Evolutionary conservation across 2,888 invertebrate genomes (phyloP).

Genomic region (Drosophila meridionalis): DNA sequence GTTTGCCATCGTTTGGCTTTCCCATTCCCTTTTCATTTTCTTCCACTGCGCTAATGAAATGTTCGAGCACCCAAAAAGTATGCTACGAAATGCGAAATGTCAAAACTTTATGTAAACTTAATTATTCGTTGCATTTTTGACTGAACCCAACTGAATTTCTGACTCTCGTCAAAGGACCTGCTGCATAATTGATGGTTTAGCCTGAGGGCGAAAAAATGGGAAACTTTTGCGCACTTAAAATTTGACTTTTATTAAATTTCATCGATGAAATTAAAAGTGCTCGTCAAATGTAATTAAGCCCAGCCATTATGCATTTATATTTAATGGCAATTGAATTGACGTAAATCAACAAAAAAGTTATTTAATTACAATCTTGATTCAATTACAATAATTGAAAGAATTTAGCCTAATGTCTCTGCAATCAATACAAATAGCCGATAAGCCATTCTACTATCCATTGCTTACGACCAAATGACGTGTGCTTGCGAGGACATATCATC

Average conservation of each 20-base stretch:
- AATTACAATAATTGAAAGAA: neutral
- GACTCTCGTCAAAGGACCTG: neutral
- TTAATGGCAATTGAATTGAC: neutral
- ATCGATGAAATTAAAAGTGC: neutral
- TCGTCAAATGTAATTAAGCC: neutral
- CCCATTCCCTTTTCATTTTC: neutral
- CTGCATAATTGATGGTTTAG: constrained; percentile 38
- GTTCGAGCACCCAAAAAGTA: constrained; percentile 35
- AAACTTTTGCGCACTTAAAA: neutral
- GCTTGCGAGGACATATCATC: constrained; percentile 37
- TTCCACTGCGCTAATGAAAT: constrained; percentile 21
- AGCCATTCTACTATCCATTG: constrained; percentile 15
- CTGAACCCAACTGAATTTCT: constrained; percentile 19
- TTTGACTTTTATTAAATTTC: constrained; percentile 5
- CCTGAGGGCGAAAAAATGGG: neutral
- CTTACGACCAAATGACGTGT: constrained; percentile 34
- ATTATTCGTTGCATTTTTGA: constrained; percentile 22
- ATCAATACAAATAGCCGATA: constrained; percentile 29
- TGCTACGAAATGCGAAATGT: constrained; percentile 28
- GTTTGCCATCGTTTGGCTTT: constrained; percentile 6
- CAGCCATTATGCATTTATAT: neutral
- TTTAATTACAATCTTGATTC: constrained; percentile 17
- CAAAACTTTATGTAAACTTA: constrained; percentile 20
- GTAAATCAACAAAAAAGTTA: neutral
- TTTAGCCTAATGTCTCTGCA: constrained; percentile 24